Percentiles rank a stretch among this genome's conserved stretches.
Evolutionary conservation across 2,113 vertebrate species (phyloP).

Genomic region (Marmota flaviventris): DNA sequence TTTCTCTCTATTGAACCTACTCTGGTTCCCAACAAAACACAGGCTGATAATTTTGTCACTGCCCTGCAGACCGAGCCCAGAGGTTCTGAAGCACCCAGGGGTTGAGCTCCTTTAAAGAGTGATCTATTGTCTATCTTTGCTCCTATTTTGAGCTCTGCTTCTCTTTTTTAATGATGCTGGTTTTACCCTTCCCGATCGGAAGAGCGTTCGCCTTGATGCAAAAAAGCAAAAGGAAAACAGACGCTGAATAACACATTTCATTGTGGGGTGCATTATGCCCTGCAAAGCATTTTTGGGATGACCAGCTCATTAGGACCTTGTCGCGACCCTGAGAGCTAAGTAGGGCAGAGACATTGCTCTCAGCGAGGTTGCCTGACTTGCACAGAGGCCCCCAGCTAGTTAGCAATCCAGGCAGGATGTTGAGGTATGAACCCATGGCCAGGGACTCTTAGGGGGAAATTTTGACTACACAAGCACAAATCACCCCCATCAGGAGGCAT

Average conservation of each 20-base stretch:
- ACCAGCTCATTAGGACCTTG: not conserved
- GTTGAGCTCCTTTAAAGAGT: slow-evolving; percentile 49
- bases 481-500: not conserved
- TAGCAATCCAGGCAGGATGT: not conserved
- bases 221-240: slow-evolving; percentile 55
- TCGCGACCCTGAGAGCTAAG: not conserved
- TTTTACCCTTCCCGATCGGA: slow-evolving; percentile 22
- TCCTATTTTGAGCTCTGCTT: slow-evolving; percentile 66
- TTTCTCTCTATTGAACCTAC: not conserved
- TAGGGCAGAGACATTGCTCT: not conserved
- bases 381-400: slow-evolving; percentile 2
- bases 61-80: not conserved
- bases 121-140: not conserved
- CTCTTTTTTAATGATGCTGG: slow-evolving; percentile 39
- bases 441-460: not conserved
- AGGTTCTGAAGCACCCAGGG: not conserved
- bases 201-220: slow-evolving; percentile 62
- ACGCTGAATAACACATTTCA: not conserved
- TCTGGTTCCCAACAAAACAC: not conserved
- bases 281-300: not conserved
- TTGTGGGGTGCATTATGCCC: not conserved
- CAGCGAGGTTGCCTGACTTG: not conserved
- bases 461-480: slow-evolving; percentile 37
- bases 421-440: not conserved
- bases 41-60: not conserved